Base-by-base conservation (phyloP, 1,140 invertebrate species). In the Meloidogyne floridensis region DNA sequence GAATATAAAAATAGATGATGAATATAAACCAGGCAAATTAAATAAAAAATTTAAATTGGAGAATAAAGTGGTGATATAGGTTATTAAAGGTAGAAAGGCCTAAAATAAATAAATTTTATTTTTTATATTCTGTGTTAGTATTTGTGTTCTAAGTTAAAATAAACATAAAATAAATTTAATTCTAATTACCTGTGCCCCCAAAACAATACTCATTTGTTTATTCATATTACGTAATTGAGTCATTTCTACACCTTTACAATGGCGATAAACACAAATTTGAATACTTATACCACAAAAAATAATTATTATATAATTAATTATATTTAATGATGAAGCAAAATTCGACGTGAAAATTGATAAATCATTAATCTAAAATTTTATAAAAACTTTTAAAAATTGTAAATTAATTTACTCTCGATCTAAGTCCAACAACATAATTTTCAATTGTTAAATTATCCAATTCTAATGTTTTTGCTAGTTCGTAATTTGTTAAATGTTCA, bases 261-360 rank as follows among this genome's bases (percentile, higher is more conserved):
- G 59, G 6, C 3, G 13, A 65, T 65, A 65, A n/a, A 65, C 59
- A 15, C 6, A 3, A n/a, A 65, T 65, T 65, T 65, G 59, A 65
- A 65, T 65, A 6, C 10, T 18, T 65, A 65, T 65, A n/a, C 59
- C 15, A 65, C 59, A 65, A 18, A 65, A 65, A n/a, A 65, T 65
- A 65, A 65, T 65, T n/a, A 65, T 65, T 65, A 65, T n/a, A 65
- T 65, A 65, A 65, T 65, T 65, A 65, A 65, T 65, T 65, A 65
- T 65, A 6, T n/a, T n/a, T 65, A 65, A 65, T n/a, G n/a, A 1
- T n/a, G 59, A n/a, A 6, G 59, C 59, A 65, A 18, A 65, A 65
- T 65, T n/a, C 7, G 15, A 0, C 7, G n/a, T n/a, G 7, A 65
- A 65, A 65, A 2, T n/a, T 4, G 59, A 65, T 65, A 65, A 7